Base-by-base conservation (phyloP, 2,888 invertebrate genomes). In the Dolichomitus sp. region DNA sequence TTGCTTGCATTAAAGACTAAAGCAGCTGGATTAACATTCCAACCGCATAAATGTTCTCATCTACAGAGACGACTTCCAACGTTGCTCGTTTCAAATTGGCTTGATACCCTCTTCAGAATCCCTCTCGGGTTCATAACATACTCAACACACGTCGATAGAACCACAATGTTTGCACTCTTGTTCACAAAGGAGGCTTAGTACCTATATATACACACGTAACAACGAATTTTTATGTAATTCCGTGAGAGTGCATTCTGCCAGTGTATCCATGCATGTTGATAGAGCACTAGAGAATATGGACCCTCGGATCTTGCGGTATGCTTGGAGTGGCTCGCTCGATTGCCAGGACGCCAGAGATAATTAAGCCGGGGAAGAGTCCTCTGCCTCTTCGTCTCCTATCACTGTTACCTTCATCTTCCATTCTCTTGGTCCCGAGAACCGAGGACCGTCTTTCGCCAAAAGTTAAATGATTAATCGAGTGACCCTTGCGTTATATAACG, bases 201-300 rank as follows among this genome's bases (percentile, higher is more conserved):
- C 11, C 17, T 63, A 27, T 42, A 54, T 30, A 63, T 61, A 12
- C 63, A 33, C 3, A 3, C 37, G 11, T 17, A 54, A 57, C 48
- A 61, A 77, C 52, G 45, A 61, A 65, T 72, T 81, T 81, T 81
- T 77, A 68, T 69, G 68, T 52, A 77, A 77, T 77, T 68, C n/a
- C 63, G 23, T 37, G 48, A 61, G 37, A 81, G 73, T 48, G 65
- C 17, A 70, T 72, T 75, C 54, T 45, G 54, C 54, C 69, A 50
- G 48, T 73, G 48, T 40, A 77, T 59, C 69, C 52, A 57, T 78
- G 77, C 73, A 81, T 78, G 69, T 77, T 78, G 81, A 81, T 78
- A 42, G 54, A 74, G 69, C 63, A 73, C 73, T 45, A 30, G 78
- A 69, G 40, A 69, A 73, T 54, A 77, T 72, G 70, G 33, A 72